A percentile compares a stretch with the other conserved stretches of the same genome.
phyloP scores from a whole-genome alignment of 2,888 invertebrate species.

The Trichopoda pennipes region DNA sequence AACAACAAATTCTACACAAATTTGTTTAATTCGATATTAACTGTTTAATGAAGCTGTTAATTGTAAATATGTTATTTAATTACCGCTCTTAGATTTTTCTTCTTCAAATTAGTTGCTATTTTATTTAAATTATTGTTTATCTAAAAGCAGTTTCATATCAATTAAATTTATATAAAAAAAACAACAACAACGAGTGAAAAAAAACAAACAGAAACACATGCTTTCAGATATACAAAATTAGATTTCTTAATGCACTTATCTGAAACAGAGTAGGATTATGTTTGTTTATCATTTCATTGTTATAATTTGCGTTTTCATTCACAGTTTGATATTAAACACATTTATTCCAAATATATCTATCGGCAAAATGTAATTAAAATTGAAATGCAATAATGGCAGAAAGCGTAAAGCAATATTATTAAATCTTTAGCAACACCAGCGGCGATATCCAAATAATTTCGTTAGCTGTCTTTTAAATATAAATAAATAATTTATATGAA shows the following conservation, averaged over 20 bases:
- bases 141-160: background rate
- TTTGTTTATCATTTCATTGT: background rate
- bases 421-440: too few species aligned
- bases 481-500: too few species aligned
- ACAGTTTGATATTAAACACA: conserved; percentile 12
- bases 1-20: too few species aligned
- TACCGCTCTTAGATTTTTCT: background rate
- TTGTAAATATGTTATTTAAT: background rate
- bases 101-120: conserved; percentile 16
- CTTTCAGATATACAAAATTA: too few species aligned
- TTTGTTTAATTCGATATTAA: background rate
- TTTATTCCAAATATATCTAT: background rate
- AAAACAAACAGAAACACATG: background rate
- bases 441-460: too few species aligned
- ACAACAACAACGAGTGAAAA: background rate
- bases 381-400: background rate
- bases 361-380: conserved; percentile 4
- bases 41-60: conserved; percentile 7
- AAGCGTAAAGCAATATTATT: background rate
- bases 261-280: background rate
- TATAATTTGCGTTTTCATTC: background rate
- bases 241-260: background rate
- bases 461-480: too few species aligned
- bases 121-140: conserved; percentile 15
- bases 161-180: background rate